phyloP scores from a whole-genome alignment of 2,888 invertebrate species.

The Coelinius sp. region DNA sequence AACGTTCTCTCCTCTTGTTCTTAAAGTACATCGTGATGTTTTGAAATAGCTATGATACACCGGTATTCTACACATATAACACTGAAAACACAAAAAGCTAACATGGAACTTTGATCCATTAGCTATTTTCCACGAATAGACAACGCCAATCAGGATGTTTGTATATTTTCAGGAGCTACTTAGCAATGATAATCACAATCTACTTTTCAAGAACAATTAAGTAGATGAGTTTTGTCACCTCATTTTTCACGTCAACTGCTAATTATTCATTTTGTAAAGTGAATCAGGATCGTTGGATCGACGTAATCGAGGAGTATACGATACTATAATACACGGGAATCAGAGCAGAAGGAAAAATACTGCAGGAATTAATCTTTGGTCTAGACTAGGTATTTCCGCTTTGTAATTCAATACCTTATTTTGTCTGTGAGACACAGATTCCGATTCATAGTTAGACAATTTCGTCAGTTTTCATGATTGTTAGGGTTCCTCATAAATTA shows the following conservation, averaged over 20 bases:
- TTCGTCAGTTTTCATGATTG: background rate
- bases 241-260: background rate
- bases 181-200: background rate
- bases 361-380: conserved; percentile 32
- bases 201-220: background rate
- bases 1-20: background rate
- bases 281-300: background rate
- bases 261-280: background rate
- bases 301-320: background rate
- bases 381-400: background rate
- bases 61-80: background rate
- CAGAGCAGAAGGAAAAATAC: background rate
- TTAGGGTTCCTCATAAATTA: background rate
- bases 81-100: background rate
- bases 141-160: background rate
- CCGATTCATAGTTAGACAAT: background rate
- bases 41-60: background rate
- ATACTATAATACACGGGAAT: background rate
- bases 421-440: background rate
- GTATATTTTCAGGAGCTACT: background rate
- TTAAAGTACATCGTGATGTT: background rate
- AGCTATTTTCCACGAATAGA: background rate
- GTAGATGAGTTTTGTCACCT: background rate
- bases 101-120: background rate
- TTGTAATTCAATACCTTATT: background rate